Evolutionary conservation across 2,888 invertebrate species (phyloP).

Genomic region (Spisula subtruncata): DNA sequence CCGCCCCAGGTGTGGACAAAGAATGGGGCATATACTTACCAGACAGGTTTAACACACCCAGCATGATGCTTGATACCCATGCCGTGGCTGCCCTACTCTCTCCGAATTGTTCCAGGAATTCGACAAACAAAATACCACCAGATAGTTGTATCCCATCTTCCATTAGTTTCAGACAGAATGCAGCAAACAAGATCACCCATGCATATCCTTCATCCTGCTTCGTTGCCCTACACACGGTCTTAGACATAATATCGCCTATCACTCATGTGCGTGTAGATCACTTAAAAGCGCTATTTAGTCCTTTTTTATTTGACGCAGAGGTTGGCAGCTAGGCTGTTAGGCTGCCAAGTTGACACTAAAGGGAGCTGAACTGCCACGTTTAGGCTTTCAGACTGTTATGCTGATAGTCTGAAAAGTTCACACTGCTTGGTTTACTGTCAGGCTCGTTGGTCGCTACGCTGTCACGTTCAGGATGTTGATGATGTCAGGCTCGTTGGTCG

Average conservation of each 20-base stretch:
- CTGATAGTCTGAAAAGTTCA: too few relatives aligned
- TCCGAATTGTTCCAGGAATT: conserved; percentile 52
- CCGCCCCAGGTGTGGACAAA: not conserved
- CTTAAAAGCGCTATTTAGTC: too few relatives aligned
- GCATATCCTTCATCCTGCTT: conserved; percentile 54
- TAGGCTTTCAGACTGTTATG: too few relatives aligned
- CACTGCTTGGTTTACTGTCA: too few relatives aligned
- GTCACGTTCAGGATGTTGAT: too few relatives aligned
- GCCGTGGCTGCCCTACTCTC: conserved; percentile 61
- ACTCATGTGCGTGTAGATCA: too few relatives aligned
- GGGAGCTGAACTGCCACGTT: too few relatives aligned
- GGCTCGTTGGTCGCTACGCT: too few relatives aligned
- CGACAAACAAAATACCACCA: conserved; percentile 58
- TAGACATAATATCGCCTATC: not conserved
- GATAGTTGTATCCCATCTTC: conserved; percentile 58
- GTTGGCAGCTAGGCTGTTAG: too few relatives aligned
- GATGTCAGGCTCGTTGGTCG: too few relatives aligned
- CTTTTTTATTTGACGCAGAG: too few relatives aligned
- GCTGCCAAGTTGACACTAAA: too few relatives aligned
- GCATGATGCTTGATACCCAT: conserved; percentile 52
- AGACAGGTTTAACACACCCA: conserved; percentile 41
- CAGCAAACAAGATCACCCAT: conserved; percentile 59
- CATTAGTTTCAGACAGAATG: conserved; percentile 45
- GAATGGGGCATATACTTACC: conserved; percentile 44
- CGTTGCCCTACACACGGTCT: not conserved